Base-by-base conservation (phyloP, 2,113 vertebrate genomes). In the Lucifuga dentata region DNA sequence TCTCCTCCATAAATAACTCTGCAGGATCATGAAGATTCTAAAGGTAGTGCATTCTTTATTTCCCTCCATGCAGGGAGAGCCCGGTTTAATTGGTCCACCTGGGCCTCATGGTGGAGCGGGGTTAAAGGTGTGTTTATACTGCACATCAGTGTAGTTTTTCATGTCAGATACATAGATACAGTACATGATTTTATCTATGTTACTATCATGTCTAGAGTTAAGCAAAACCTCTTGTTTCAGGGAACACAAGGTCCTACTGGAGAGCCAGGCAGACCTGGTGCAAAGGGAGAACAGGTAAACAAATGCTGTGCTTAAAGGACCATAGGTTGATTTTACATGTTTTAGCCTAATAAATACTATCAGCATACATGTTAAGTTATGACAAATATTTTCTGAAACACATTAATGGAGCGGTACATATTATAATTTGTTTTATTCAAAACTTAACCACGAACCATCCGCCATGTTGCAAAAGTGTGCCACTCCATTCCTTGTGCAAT, bases 211-310 rank as follows among this genome's bases (percentile, higher is more conserved):
- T 46, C 8, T 17, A 39, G 12, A 69, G 11, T 23, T 17, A 46
- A 33, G 16, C 40, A 2, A 19, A 8, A 12, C 60, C 35, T 35
- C 50, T 5, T 73, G 12, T 90, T 80, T 70, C 61, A 95, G 94
- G 95, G 94, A 53, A 83, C 84, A 26, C 73, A 16, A 1, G 94
- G 93, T 13, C 20, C 78, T 24, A 3, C 38, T 0, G 94, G 94
- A 0, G 0, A 74, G 35, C 51, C 68, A 0, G 94, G 93, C 32
- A 68, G 57, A 61, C 59, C 38, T 0, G 94, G 94, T 26, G 40
- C 72, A 13, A 94, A 94, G 52, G 95, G 94, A 67, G 91, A 92
- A 38, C 91, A 93, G 93, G 94, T 95, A 82, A 64, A 5, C 19
- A 6, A 15, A 29, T 29, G 33, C 23, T 8, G 9, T 35, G 29